Conservation (phyloP, 1,140 invertebrate species). For the Eriocheir sinensis region DNA sequence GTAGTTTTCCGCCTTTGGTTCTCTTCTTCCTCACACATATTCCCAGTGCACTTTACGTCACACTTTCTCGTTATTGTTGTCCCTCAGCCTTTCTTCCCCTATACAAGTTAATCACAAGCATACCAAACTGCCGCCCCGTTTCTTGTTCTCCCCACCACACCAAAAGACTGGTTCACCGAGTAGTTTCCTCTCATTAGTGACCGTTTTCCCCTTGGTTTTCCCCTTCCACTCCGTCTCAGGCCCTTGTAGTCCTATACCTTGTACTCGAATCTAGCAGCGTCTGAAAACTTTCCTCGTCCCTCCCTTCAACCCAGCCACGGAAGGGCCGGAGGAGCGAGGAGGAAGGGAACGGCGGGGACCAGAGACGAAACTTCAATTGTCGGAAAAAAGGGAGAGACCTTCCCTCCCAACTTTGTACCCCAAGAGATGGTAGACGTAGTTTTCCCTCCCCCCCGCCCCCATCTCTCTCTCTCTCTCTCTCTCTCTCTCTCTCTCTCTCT, state of each 20-base stretch:
- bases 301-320: neutral
- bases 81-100: too few relatives aligned
- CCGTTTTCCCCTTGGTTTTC: too few relatives aligned
- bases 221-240: too few relatives aligned
- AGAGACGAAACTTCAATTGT: neutral
- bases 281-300: neutral
- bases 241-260: too few relatives aligned
- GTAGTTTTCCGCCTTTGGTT: too few relatives aligned
- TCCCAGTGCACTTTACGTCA: neutral
- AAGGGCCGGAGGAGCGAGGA: neutral
- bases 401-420: slow-evolving; percentile 37
- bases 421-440: neutral
- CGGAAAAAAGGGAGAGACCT: neutral
- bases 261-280: neutral
- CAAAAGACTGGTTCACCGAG: too few relatives aligned
- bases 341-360: neutral
- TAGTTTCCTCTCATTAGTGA: neutral
- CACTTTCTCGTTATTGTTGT: neutral
- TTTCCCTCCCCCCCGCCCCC: neutral
- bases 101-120: too few relatives aligned
- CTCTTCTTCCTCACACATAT: neutral
- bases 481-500: slow-evolving; percentile 38
- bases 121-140: too few relatives aligned
- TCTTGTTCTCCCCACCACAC: too few relatives aligned
- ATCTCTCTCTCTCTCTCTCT: neutral